Evolutionary conservation across 2,113 vertebrate species (phyloP).

Genomic region (Oreochromis aureus): DNA sequence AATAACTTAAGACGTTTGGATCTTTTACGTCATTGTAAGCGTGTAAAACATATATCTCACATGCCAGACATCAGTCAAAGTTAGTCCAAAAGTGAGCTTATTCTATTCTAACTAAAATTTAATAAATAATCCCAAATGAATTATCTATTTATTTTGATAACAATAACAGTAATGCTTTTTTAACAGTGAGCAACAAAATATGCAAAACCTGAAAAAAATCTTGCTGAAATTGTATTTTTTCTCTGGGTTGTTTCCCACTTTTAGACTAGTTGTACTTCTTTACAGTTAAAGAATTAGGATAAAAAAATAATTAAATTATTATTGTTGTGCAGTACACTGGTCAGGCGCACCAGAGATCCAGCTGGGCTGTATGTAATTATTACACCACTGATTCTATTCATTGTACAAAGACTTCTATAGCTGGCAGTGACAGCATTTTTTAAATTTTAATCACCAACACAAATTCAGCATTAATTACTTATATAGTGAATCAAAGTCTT

Average conservation of each 20-base stretch:
- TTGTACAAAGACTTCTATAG: background rate
- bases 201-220: background rate
- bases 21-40: background rate
- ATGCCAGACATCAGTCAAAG: background rate
- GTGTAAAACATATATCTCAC: background rate
- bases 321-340: background rate
- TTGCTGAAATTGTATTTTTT: accelerated
- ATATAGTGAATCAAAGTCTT: background rate
- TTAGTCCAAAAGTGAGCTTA: background rate
- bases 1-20: background rate
- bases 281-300: background rate
- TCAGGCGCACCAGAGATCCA: background rate
- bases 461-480: background rate
- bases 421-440: background rate
- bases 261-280: background rate
- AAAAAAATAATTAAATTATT: background rate
- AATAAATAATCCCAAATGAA: background rate
- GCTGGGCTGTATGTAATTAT: background rate
- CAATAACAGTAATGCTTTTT: background rate
- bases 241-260: background rate
- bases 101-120: background rate
- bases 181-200: background rate
- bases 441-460: background rate
- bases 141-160: background rate
- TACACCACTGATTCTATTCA: background rate